A percentile compares a stretch with the other conserved stretches of the same genome.
phyloP scores from a whole-genome alignment of 2,797 vertebrate species.

The Catostomus latipinnis region DNA sequence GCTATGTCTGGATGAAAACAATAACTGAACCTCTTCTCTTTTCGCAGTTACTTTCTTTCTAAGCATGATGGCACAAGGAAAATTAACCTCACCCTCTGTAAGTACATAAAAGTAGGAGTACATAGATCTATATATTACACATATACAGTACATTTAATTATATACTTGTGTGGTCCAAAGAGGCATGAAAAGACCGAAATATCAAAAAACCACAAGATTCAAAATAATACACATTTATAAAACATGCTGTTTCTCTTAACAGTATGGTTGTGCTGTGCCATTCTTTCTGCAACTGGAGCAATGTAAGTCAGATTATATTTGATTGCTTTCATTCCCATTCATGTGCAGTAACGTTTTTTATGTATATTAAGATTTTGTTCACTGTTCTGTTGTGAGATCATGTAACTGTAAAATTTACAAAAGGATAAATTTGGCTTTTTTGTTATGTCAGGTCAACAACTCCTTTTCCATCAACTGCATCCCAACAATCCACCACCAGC shows the following conservation, averaged over 20 bases:
- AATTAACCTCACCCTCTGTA: not conserved
- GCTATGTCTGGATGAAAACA: not conserved
- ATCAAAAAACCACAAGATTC: not conserved
- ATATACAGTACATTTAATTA: too few species aligned
- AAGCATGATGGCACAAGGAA: not conserved
- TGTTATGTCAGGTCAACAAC: too few species aligned
- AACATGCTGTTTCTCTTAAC: not conserved
- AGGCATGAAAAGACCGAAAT: too few species aligned
- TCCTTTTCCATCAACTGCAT: too few species aligned
- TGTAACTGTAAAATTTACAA: not conserved
- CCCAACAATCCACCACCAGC: too few species aligned
- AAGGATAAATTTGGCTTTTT: not conserved
- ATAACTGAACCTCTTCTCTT: not conserved
- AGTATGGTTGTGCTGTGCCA: constrained; percentile 15
- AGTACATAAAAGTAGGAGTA: not conserved
- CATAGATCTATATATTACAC: too few species aligned
- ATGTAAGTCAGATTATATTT: not conserved
- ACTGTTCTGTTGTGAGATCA: too few species aligned
- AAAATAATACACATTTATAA: not conserved
- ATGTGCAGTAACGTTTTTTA: not conserved
- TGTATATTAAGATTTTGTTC: too few species aligned
- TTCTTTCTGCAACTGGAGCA: not conserved
- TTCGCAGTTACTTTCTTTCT: not conserved
- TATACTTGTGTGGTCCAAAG: too few species aligned
- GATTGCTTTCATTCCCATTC: not conserved